These are phyloP conservation scores for Dromaius novaehollandiae DNA, from an alignment of 2,113 vertebrate genomes.

Conservation along the genomic window DNA sequence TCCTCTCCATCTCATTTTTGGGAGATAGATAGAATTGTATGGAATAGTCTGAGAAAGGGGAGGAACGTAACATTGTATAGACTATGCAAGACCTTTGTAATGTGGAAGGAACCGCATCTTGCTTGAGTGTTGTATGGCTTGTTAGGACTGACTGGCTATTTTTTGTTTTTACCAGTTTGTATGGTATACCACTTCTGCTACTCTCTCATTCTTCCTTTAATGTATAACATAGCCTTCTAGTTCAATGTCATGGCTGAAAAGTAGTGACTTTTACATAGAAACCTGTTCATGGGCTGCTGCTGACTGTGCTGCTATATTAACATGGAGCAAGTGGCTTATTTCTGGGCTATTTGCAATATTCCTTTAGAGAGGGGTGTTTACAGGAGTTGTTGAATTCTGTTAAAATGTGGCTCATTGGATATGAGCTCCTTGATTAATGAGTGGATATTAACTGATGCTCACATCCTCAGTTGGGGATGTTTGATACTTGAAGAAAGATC, in stretches of 20 bases:
- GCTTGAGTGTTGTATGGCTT: background rate
- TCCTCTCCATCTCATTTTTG: background rate
- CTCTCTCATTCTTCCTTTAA: background rate
- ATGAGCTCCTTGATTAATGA: background rate
- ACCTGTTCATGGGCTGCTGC: background rate
- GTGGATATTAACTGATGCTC: background rate
- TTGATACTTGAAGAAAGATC: background rate
- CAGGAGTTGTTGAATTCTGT: fast-evolving
- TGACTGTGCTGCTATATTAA: fast-evolving
- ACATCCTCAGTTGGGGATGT: background rate
- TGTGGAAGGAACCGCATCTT: background rate
- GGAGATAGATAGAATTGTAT: background rate
- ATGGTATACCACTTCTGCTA: background rate
- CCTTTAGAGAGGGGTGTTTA: background rate
- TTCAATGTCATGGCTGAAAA: background rate
- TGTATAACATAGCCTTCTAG: background rate
- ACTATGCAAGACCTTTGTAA: background rate
- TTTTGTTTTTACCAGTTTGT: background rate
- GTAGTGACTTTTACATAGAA: fast-evolving
- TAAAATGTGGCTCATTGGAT: background rate
- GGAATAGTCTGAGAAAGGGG: background rate
- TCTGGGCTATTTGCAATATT: background rate
- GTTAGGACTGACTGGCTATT: background rate
- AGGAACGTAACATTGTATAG: background rate
- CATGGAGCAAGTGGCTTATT: background rate